A percentile compares a stretch with the other conserved stretches of the same genome.
Evolutionary conservation across 2,113 vertebrate species (phyloP).

Genomic region (Danionella cerebrum): DNA sequence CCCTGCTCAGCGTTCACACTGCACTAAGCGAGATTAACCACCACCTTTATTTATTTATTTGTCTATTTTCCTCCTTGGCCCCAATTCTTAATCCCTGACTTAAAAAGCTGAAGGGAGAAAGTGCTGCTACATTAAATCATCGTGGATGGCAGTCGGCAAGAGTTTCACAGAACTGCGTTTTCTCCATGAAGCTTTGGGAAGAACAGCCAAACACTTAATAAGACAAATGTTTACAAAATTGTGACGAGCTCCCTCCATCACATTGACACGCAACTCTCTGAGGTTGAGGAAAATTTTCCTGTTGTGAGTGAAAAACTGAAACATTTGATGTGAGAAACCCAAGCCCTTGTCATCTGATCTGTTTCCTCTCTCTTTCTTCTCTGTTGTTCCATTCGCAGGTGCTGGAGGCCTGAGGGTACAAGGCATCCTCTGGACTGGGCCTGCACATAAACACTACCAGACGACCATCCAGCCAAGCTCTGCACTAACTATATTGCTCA

Average conservation of each 20-base stretch:
- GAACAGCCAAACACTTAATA: neutral
- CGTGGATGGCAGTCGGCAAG: slow-evolving; percentile 16
- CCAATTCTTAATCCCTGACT: slow-evolving; percentile 55
- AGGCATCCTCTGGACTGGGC: slow-evolving; percentile 43
- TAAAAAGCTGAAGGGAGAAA: slow-evolving; percentile 21
- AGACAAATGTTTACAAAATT: slow-evolving; percentile 15
- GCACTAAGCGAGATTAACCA: slow-evolving; percentile 52
- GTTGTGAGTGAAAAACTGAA: slow-evolving; percentile 26
- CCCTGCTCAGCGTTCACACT: slow-evolving; percentile 57
- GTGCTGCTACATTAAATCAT: slow-evolving; percentile 1
- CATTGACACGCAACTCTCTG: slow-evolving; percentile 1
- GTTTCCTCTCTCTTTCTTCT: slow-evolving; percentile 12
- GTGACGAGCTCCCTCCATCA: neutral
- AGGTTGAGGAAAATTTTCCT: slow-evolving; percentile 27
- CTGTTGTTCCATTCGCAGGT: slow-evolving; percentile 49
- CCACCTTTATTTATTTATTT: slow-evolving; percentile 56
- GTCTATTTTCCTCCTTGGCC: slow-evolving; percentile 23
- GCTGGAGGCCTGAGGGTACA: slow-evolving; percentile 39
- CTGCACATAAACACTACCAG: slow-evolving; percentile 43
- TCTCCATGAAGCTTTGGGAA: neutral
- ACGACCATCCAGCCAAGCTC: slow-evolving; percentile 10
- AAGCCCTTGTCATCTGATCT: slow-evolving; percentile 32
- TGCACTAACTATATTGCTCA: slow-evolving; percentile 35
- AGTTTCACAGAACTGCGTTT: slow-evolving; percentile 13
- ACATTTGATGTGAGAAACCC: slow-evolving; percentile 23